Conservation (phyloP, 2,888 invertebrate genomes). For the Arge pagana region DNA sequence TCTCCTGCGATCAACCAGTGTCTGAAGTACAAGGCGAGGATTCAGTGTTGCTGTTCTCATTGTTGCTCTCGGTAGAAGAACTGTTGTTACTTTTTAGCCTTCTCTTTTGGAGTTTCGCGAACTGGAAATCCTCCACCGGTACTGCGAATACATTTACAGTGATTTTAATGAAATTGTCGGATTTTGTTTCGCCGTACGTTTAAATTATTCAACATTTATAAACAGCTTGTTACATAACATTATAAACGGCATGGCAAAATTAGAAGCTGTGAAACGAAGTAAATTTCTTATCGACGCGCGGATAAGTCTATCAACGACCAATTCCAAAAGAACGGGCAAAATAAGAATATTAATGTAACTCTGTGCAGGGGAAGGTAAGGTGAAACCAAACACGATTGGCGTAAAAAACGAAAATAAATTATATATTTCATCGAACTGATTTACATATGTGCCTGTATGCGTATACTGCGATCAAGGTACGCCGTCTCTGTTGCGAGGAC, state of each 20-base stretch:
- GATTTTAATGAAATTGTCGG: constrained; percentile 3
- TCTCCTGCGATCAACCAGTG: constrained; percentile 41
- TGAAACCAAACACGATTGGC: constrained; percentile 29
- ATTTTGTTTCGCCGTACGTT: not conserved
- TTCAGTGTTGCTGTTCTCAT: constrained; percentile 53
- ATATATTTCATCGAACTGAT: constrained; percentile 31
- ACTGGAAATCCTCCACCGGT: constrained; percentile 57
- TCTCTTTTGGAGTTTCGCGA: constrained; percentile 53
- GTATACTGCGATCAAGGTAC: constrained; percentile 33
- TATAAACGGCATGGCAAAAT: constrained; percentile 12
- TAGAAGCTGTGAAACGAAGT: constrained; percentile 29
- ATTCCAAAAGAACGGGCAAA: too few species aligned
- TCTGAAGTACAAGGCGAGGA: constrained; percentile 53
- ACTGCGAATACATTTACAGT: constrained; percentile 44
- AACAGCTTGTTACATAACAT: not conserved
- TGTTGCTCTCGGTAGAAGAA: constrained; percentile 55
- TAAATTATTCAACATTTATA: not conserved
- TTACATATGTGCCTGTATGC: constrained; percentile 27
- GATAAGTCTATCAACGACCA: constrained; percentile 3
- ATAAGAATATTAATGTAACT: too few species aligned
- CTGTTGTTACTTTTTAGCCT: constrained; percentile 55
- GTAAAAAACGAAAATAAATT: constrained; percentile 35
- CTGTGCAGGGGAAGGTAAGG: not conserved
- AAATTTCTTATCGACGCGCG: not conserved
- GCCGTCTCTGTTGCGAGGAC: constrained; percentile 1